Base-by-base conservation (phyloP, 2,113 vertebrate genomes). In the Columbina picui region DNA sequence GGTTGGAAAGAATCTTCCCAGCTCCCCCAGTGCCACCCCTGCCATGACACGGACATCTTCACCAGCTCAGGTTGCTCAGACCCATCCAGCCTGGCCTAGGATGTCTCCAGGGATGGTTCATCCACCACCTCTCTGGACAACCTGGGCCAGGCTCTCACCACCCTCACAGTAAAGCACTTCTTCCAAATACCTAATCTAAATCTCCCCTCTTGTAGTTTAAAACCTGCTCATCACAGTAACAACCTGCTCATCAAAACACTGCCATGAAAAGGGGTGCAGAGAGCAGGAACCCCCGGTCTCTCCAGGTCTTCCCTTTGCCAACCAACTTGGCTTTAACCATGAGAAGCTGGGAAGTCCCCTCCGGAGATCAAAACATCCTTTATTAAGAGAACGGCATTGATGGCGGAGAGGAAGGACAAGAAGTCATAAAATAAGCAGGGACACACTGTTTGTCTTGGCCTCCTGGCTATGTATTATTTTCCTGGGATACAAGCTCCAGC, bases 361-460 rank as follows among this genome's bases (percentile, higher is more conserved):
- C 26, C 4, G 5, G 68, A 92, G 71, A 89, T 84, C 76, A 92
- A 70, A 90, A 89, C 8, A 2, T 29, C 32, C 76, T 65, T 65
- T 95, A 69, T 36, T 79, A 86, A 92, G 68, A 63, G 83, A 90
- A 80, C 4, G 39, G 76, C 15, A 61, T 26, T 13, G 67, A 86
- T 11, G 55, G 63, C 55, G 80, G 79, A 63, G 71, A 95, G 53
- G 52, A 89, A 87, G 2, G 20, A 89, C 36, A 32, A 38, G 83
- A 88, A 49, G 83, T 64, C 32, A 5, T 73, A 76, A 79, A 90
- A 93, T 86, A 92, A 88, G 53, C 63, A 88, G 71, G 59, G 83
- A 93, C 91, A 49, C 70, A 18, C 10, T 94, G 91, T 95, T 96
- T 96, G 55, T 59, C 68, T 94, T 95, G 96, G 95, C 89, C 86